Percentiles rank a stretch among this genome's conserved stretches.
Conservation (phyloP, 2,797 vertebrate species). For the Tinamus major region DNA sequence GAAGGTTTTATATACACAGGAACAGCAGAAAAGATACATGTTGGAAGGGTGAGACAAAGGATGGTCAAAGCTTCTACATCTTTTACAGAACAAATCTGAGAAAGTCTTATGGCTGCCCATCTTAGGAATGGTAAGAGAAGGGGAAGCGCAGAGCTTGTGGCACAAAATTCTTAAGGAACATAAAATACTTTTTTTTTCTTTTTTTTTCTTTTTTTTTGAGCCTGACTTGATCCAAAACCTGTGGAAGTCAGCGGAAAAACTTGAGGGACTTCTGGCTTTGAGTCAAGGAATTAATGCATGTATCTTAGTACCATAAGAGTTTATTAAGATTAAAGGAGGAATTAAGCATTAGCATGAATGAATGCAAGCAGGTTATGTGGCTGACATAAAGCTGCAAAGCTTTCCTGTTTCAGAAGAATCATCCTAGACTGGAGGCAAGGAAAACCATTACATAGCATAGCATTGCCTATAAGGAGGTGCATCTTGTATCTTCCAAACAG, state of each 20-base stretch:
- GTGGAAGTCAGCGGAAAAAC: neutral
- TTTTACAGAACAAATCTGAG: neutral
- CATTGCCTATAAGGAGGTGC: neutral
- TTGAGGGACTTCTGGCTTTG: neutral
- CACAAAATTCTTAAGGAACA: neutral
- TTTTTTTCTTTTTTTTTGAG: no score
- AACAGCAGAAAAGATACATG: neutral
- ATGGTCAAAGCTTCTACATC: neutral
- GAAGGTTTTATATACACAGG: neutral
- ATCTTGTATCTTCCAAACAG: neutral
- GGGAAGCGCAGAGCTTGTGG: neutral
- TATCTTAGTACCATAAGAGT: conserved; percentile 24
- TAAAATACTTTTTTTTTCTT: neutral
- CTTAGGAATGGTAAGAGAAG: neutral
- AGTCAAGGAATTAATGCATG: conserved; percentile 40
- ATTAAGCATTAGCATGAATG: conserved; percentile 42
- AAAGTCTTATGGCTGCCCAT: neutral
- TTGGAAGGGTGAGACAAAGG: neutral
- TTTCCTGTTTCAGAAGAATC: neutral
- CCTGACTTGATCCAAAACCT: neutral
- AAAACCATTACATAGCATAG: neutral
- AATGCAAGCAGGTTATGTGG: conserved; percentile 14
- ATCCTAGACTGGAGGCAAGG: neutral
- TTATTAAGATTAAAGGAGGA: conserved; percentile 66
- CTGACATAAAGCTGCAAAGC: conserved; percentile 22